Conservation (phyloP, 2,888 invertebrate species). For the Sarcophaga caerulescens region DNA sequence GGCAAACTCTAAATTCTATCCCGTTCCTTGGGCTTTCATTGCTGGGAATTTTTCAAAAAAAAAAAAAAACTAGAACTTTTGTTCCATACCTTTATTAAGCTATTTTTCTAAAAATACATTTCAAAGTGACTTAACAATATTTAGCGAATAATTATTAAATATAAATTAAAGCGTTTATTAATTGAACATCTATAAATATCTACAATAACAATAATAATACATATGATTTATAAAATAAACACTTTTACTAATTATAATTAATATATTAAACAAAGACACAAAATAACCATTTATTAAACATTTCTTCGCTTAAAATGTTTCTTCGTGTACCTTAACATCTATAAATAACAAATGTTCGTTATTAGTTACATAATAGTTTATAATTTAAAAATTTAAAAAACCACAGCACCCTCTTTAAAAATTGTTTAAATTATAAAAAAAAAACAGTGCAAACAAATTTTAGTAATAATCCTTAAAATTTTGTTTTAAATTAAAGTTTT, state of each 20-base stretch:
- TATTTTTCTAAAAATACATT: background rate
- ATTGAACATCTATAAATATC: constrained; percentile 42
- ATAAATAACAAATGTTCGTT: constrained; percentile 50
- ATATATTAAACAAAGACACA: constrained; percentile 9
- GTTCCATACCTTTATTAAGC: no score
- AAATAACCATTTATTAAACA: constrained; percentile 15
- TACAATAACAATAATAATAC: constrained; percentile 22
- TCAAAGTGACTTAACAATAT: constrained; percentile 66
- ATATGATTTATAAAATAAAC: constrained; percentile 37
- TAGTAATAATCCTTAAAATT: background rate
- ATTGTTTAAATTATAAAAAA: no score
- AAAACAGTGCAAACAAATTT: constrained; percentile 1
- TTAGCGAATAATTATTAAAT: constrained; percentile 59
- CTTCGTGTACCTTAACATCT: constrained; percentile 63
- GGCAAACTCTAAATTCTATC: no score
- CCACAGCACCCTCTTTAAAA: no score
- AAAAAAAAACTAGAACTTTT: no score
- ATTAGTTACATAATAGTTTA: background rate
- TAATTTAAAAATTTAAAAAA: background rate
- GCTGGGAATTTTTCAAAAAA: no score
- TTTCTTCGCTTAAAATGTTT: constrained; percentile 54
- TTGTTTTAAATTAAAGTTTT: no score
- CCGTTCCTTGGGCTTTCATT: no score
- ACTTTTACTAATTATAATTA: background rate
- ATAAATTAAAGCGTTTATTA: constrained; percentile 46